Conservation (phyloP, 2,888 invertebrate genomes). For the Carabus problematicus region DNA sequence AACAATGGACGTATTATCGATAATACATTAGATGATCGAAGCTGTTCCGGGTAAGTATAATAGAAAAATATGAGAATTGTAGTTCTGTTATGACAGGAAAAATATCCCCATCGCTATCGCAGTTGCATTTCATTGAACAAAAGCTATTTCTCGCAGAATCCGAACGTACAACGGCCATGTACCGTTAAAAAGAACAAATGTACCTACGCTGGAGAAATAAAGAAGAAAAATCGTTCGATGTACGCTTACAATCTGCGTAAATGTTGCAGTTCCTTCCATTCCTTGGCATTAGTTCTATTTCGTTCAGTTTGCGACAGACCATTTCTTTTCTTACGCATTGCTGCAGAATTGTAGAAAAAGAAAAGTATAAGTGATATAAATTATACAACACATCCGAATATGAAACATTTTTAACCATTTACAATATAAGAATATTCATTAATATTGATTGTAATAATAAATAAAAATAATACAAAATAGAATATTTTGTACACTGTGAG, state of each 20-base stretch:
- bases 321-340: constrained; percentile 36
- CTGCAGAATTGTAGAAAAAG: constrained; percentile 23
- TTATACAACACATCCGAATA: too few species aligned
- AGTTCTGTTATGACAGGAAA: constrained; percentile 33
- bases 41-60: background rate
- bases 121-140: constrained; percentile 42
- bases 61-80: constrained; percentile 4
- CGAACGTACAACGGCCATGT: background rate
- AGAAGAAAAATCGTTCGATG: constrained; percentile 39
- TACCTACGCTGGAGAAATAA: constrained; percentile 36
- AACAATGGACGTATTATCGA: too few species aligned
- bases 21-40: too few species aligned
- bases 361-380: background rate
- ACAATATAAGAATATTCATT: too few species aligned
- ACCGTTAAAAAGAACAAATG: constrained; percentile 24
- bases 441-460: too few species aligned
- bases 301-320: background rate
- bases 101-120: constrained; percentile 33
- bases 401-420: too few species aligned
- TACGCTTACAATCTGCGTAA: constrained; percentile 30
- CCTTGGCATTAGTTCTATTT: constrained; percentile 23
- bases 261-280: constrained; percentile 24
- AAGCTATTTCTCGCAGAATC: constrained; percentile 34
- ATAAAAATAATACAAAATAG: too few species aligned
- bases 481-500: too few species aligned